A percentile compares a stretch with the other conserved stretches of the same genome.
Evolutionary conservation across 2,888 invertebrate genomes (phyloP).

Genomic region (Ypsolopha sequella): DNA sequence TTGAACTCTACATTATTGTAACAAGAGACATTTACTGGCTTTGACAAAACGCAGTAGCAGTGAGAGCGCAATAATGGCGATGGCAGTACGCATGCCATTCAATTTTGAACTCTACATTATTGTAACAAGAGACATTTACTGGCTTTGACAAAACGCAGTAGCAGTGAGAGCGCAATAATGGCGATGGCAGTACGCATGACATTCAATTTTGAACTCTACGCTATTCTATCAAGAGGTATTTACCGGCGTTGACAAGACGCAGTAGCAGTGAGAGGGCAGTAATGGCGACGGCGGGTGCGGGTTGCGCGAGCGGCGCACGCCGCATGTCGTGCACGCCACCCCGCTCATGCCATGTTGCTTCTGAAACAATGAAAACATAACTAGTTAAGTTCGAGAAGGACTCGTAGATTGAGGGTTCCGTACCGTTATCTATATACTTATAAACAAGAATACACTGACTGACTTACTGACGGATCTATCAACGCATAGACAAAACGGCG

Average conservation of each 20-base stretch:
- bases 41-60: constrained; percentile 50
- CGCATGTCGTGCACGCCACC: constrained; percentile 67
- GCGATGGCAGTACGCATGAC: constrained; percentile 58
- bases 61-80: constrained; percentile 40
- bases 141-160: constrained; percentile 55
- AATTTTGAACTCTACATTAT: too few species aligned
- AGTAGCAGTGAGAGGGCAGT: constrained; percentile 45
- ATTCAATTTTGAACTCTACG: constrained; percentile 15
- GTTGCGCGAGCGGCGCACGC: constrained; percentile 68
- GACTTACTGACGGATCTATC: too few species aligned
- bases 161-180: constrained; percentile 39
- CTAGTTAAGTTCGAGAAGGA: neutral
- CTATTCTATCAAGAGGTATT: constrained; percentile 11
- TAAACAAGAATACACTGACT: too few species aligned
- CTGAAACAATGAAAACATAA: constrained; percentile 26
- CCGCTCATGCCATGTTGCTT: constrained; percentile 65
- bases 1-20: too few species aligned
- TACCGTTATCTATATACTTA: too few species aligned
- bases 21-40: constrained; percentile 38
- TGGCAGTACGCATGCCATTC: constrained; percentile 57
- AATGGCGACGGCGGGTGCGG: constrained; percentile 51
- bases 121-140: constrained; percentile 27
- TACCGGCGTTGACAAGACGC: constrained; percentile 57
- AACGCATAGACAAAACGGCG: too few species aligned
- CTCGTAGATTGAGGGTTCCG: too few species aligned